Evolutionary conservation across 2,113 vertebrate genomes (phyloP), one percentile per base, ranked within the genome.

Genomic region (Crotalus tigris): DNA sequence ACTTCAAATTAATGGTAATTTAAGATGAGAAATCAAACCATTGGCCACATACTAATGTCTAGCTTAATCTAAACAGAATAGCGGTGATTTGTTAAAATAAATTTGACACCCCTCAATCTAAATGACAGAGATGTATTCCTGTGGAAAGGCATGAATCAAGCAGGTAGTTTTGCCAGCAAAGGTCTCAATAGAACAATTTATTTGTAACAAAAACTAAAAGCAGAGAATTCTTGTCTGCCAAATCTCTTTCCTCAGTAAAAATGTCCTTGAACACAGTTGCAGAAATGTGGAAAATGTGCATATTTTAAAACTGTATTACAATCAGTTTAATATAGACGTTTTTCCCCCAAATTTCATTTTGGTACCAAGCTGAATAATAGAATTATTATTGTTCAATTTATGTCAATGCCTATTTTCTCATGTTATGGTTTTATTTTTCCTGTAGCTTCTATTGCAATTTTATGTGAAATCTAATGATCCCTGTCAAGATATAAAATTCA

Each of bases 171-270:
- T 91, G 39, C 64, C 17, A 93, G 33, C 85, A 87, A 39, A 95
- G 7, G 49, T 94, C 90, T 94, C 94, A 94, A 90, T 89, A 93
- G 94, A 86, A 5, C 44, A 94, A 94, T 95, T 95, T 95, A 49
- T 87, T 89, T 93, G 90, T 92, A 92, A 24, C 91, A 92, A 93
- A 88, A 87, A 92, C 57, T 1, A 90, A 61, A 86, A 95, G 69
- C 29, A n/a, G 39, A 95, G 88, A 64, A 24, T n/a, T 59, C n/a
- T 3, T 89, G 58, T 29, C 33, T n/a, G 49, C 33, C 61, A 58
- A 15, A 81, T 58, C 24, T 69, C 54, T 58, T 64, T 95, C 24
- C 64, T 94, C 93, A 55, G 0, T 26, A 39, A 0, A 39, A 2
- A 1, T 2, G 13, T 21, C 46, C 26, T 96, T 87, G 85, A 53